phyloP scores from a whole-genome alignment of 1,140 invertebrate genomes.

The Druon quercuslanigerum region DNA sequence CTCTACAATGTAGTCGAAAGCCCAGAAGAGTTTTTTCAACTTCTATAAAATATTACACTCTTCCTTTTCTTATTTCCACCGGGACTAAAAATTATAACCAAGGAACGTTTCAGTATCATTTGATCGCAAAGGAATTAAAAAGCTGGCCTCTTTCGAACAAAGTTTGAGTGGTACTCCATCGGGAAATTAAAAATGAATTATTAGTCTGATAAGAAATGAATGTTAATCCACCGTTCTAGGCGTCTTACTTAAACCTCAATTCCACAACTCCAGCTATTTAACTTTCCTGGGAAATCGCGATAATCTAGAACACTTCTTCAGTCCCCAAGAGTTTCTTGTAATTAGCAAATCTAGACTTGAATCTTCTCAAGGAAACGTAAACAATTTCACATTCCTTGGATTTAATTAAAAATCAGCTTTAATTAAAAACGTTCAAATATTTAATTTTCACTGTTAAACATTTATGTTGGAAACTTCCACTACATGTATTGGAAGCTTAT shows the following conservation, averaged over 20 bases:
- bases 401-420: too few relatives aligned
- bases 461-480: too few relatives aligned
- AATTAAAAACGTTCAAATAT: too few relatives aligned
- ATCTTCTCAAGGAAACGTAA: not conserved
- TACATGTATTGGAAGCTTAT: too few relatives aligned
- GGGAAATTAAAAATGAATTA: conserved; percentile 27
- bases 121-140: not conserved
- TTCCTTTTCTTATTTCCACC: not conserved
- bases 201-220: conserved; percentile 4
- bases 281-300: not conserved
- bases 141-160: conserved; percentile 13
- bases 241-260: conserved; percentile 26
- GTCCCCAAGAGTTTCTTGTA: not conserved
- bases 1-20: not conserved
- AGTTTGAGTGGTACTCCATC: conserved; percentile 6
- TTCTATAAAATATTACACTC: conserved; percentile 9
- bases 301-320: not conserved
- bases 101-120: conserved; percentile 2
- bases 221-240: conserved; percentile 7
- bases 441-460: too few relatives aligned
- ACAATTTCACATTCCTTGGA: too few relatives aligned
- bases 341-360: not conserved
- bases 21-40: not conserved
- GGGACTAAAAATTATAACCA: not conserved
- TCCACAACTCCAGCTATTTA: conserved; percentile 9